Evolutionary conservation across 2,888 invertebrate species (phyloP).

Genomic region (Mimumesa dahlbomi): DNA sequence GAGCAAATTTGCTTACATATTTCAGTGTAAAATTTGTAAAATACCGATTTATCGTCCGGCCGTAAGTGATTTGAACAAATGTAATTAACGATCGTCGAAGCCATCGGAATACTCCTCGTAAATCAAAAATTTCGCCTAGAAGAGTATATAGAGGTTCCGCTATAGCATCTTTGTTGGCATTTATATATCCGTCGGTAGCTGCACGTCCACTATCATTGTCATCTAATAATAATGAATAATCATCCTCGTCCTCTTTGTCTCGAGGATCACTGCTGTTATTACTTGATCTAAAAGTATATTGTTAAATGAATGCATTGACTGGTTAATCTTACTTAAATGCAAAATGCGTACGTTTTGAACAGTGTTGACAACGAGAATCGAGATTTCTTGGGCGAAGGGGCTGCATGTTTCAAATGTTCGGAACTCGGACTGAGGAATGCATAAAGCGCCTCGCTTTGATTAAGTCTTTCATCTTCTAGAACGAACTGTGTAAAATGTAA

Average conservation of each 20-base stretch:
- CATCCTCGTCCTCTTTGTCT: constrained; percentile 90
- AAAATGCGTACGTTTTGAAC: constrained; percentile 85
- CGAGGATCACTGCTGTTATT: constrained; percentile 85
- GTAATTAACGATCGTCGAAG: constrained; percentile 92
- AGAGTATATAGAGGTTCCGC: constrained; percentile 94
- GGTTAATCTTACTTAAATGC: constrained; percentile 83
- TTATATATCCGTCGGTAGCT: constrained; percentile 74
- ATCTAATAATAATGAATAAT: constrained; percentile 89
- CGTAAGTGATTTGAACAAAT: constrained; percentile 95
- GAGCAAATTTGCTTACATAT: no score
- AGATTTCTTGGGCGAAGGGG: constrained; percentile 90
- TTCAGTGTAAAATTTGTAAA: neutral
- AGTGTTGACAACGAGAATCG: constrained; percentile 93
- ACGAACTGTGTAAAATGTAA: constrained; percentile 84
- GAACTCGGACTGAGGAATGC: constrained; percentile 96
- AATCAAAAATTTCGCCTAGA: constrained; percentile 94
- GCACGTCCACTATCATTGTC: constrained; percentile 80
- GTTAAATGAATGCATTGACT: constrained; percentile 2
- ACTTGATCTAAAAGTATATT: constrained; percentile 78
- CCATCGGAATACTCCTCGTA: constrained; percentile 94
- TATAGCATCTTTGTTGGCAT: constrained; percentile 88
- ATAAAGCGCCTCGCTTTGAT: constrained; percentile 94
- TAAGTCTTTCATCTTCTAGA: constrained; percentile 91
- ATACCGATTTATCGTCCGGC: constrained; percentile 93
- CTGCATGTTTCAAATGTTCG: constrained; percentile 90